Evolutionary conservation across 2,113 vertebrate species (phyloP), one percentile per base, ranked within the genome.

Genomic region (Tichodroma muraria): DNA sequence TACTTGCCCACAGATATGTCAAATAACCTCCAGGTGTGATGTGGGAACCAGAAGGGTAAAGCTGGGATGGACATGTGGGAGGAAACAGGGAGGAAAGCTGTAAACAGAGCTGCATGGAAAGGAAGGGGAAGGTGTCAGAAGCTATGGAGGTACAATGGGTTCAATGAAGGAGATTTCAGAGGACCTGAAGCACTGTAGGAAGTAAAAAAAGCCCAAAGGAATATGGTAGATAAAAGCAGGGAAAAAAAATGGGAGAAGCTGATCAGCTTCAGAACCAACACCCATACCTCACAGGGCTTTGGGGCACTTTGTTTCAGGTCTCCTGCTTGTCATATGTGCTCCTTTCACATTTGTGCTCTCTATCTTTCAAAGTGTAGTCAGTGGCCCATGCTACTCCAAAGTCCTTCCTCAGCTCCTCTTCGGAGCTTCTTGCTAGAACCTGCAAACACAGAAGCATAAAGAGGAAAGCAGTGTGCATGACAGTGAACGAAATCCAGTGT

Each of bases 311-410:
- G 56, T 33, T 72, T 44, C 53, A 42, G 31, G 42, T 61, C 31
- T 81, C 33, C 30, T 42, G 15, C 37, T 77, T 35, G 8, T 61
- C 0, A 0, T 40, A 35, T 31, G 20, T 1, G 2, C 22, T 87
- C 19, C 7, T 49, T 61, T 76, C 40, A 7, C 2, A 3, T 73
- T 28, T 44, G 30, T 35, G 38, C 28, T 87, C 82, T 61, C 52
- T 19, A 50, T 17, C 11, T 77, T 61, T 38, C 31, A 4, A 56
- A 52, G 30, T 1, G 15, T 14, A 40, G 13, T 72, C 44, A 21
- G 33, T 25, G 57, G 15, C 15, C 28, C 59, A 61, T 25, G n/a
- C 19, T 42, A 13, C 24, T 80, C 31, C 45, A 30, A 33, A 35
- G 56, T 56, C 49, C n/a, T 78, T 66, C 25, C 21, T 33, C 22